phyloP scores from a whole-genome alignment of 2,888 invertebrate species.

The Clistopyga incitator region DNA sequence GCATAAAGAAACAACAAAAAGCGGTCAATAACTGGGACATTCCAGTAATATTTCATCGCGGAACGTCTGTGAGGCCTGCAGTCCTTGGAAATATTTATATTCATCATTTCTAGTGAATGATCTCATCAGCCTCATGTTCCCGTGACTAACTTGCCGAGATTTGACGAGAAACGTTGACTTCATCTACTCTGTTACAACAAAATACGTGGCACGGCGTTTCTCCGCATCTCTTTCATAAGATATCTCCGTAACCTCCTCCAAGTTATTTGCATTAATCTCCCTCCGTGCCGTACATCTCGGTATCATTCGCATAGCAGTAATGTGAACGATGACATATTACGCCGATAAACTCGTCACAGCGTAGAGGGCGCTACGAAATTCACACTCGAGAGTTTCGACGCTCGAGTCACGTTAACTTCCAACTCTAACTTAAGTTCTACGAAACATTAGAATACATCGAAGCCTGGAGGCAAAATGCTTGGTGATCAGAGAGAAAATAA shows the following conservation, averaged over 20 bases:
- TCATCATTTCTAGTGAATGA: constrained; percentile 29
- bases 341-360: constrained; percentile 7
- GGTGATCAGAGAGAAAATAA: constrained; percentile 9
- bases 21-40: constrained; percentile 1
- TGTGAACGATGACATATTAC: constrained; percentile 21
- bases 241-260: background rate
- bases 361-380: background rate
- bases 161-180: constrained; percentile 17
- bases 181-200: background rate
- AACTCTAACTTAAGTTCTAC: background rate
- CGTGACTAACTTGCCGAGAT: constrained; percentile 41
- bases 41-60: background rate
- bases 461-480: background rate
- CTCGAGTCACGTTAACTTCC: too few relatives aligned
- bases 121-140: constrained; percentile 37
- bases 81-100: constrained; percentile 40
- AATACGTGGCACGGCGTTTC: background rate
- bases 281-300: background rate
- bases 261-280: constrained; percentile 30
- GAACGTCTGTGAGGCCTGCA: background rate
- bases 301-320: constrained; percentile 7
- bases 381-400: background rate
- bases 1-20: background rate
- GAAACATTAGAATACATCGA: background rate
- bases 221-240: constrained; percentile 4